Base-by-base conservation (phyloP, 2,888 invertebrate genomes). In the Microctonus aethiopoides region DNA sequence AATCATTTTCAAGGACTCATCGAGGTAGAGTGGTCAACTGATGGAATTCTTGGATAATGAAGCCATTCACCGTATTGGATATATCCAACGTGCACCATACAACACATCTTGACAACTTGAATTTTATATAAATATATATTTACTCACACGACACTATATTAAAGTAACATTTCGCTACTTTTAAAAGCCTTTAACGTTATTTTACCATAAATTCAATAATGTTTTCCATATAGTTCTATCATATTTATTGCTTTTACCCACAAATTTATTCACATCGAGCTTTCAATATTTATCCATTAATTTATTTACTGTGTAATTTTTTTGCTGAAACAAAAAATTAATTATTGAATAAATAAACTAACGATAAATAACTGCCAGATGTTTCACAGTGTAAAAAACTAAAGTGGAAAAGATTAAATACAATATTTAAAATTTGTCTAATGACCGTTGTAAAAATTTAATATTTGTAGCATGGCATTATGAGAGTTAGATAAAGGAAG, bases 41-140 rank as follows among this genome's bases (percentile, higher is more conserved):
- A 64, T 52, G 54, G 51, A 52, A 64, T 64, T 64, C 52, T 41
- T 64, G 68, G 56, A 70, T 79, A 80, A 81, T 78, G 77, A 81
- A 81, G 76, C 68, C 76, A 72, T 77, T 72, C 68, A 59, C 20
- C 34, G 39, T 22, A 34, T 34, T 59, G 32, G 9, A 59, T 59
- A 59, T 59, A 59, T 22, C 32, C 34, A 36, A 34, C 9, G 64
- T 20, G 7, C 20, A 16, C 39, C 39, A 11, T 34, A 29, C 57
- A 57, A 57, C 32, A 34, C 57, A 32, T 29, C 16, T 16, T 34
- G n/a, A n/a, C 16, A n/a, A 29, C 16, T 9, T 34, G 20, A 29
- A 57, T 32, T 10, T 29, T n/a, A 7, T 13, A 34, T 16, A 34
- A 22, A 22, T 54, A 22, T 52, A 54, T 22, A 11, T 54, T 26